These are phyloP conservation scores for Phymastichus coffea DNA, from an alignment of 1,140 invertebrate genomes.

Conservation along the genomic window DNA sequence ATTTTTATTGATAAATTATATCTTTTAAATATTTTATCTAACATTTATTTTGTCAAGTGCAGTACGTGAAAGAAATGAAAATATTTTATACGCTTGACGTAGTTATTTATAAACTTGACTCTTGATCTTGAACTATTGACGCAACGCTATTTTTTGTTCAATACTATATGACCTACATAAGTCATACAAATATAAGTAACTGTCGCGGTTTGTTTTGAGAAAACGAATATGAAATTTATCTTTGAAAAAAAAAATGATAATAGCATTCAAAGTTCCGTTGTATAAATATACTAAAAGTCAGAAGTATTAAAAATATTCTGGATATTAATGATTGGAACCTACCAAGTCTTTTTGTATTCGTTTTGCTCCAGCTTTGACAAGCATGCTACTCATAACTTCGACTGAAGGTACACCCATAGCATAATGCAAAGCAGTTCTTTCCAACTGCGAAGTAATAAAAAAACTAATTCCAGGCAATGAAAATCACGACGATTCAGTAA, in stretches of 20 bases:
- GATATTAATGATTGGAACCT: constrained; percentile 29
- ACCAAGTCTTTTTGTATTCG: constrained; percentile 79
- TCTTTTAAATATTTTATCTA: not conserved
- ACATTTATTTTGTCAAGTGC: not conserved
- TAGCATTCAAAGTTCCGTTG: too few species aligned
- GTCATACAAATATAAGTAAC: too few species aligned
- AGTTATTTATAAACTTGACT: not conserved
- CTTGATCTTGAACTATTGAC: too few species aligned
- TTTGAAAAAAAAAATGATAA: too few species aligned
- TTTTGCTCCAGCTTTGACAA: constrained; percentile 80
- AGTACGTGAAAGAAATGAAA: too few species aligned
- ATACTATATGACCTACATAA: too few species aligned
- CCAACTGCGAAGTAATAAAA: constrained; percentile 61
- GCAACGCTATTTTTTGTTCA: too few species aligned
- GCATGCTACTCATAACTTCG: constrained; percentile 73
- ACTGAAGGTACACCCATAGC: constrained; percentile 85
- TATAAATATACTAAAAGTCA: too few species aligned
- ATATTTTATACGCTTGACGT: not conserved
- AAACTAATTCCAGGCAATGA: not conserved
- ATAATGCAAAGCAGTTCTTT: constrained; percentile 83
- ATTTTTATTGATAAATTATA: not conserved
- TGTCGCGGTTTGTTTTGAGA: too few species aligned
- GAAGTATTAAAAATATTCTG: too few species aligned
- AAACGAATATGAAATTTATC: not conserved
- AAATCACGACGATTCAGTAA: not conserved